Percentiles rank a stretch among this genome's conserved stretches.
These are phyloP conservation scores for Zygogramma bicolorata DNA, from an alignment of 2,888 invertebrate species.

Conservation along the genomic window DNA sequence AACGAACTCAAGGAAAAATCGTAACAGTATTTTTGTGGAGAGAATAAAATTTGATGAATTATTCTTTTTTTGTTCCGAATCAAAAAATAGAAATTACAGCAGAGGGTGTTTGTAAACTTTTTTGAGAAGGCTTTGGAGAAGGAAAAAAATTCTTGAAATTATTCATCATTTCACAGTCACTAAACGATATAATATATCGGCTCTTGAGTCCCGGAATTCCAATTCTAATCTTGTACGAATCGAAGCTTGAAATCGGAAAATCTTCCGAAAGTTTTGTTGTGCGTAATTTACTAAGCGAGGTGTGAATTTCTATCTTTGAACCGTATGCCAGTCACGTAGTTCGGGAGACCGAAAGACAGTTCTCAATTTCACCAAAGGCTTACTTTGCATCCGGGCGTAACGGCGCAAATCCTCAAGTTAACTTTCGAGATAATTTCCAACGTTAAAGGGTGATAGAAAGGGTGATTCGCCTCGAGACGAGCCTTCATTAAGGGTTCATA, in stretches of 20 bases:
- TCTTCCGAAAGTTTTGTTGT: not conserved
- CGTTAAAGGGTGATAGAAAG: not conserved
- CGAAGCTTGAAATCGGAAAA: not conserved
- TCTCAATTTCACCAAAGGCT: not conserved
- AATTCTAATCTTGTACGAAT: not conserved
- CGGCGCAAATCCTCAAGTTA: not conserved
- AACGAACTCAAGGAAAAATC: too few relatives aligned
- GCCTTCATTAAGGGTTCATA: not conserved
- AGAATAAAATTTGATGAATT: too few relatives aligned
- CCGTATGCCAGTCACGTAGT: not conserved
- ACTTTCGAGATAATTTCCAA: not conserved
- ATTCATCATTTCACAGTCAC: too few relatives aligned
- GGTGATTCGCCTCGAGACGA: not conserved
- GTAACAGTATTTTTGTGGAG: too few relatives aligned
- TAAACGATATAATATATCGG: too few relatives aligned
- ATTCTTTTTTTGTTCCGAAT: too few relatives aligned
- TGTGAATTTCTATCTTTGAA: not conserved
- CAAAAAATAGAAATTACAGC: too few relatives aligned
- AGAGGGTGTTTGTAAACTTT: too few relatives aligned
- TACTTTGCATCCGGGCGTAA: not conserved
- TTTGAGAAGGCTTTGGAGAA: too few relatives aligned
- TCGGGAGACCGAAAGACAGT: not conserved
- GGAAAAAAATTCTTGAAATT: too few relatives aligned
- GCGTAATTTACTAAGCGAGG: not conserved
- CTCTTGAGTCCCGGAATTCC: too few relatives aligned